A percentile compares a stretch with the other conserved stretches of the same genome.
phyloP scores from a whole-genome alignment of 2,888 invertebrate species.

The Ophraella communa region DNA sequence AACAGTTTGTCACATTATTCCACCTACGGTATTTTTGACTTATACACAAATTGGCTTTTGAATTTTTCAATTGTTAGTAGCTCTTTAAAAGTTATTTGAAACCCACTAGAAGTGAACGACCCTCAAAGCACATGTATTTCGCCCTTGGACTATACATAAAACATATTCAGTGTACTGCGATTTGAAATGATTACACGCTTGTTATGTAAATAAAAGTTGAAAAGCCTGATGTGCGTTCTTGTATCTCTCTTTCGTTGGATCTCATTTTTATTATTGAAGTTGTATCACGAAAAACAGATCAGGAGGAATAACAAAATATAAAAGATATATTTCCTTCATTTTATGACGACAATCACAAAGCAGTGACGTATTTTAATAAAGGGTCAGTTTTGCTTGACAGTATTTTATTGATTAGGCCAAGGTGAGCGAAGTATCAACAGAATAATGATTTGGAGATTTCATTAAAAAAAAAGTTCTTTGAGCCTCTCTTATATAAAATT shows the following conservation, averaged over 20 bases:
- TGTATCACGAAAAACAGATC: constrained; percentile 3
- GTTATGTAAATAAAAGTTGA: constrained; percentile 9
- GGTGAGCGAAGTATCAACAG: too few relatives aligned
- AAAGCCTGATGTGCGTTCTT: constrained; percentile 5
- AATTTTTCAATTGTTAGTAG: not conserved
- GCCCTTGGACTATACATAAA: constrained; percentile 11
- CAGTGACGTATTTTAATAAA: not conserved
- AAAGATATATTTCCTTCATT: not conserved
- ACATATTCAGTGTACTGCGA: constrained; percentile 16
- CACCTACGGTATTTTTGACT: too few relatives aligned
- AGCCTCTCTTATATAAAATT: too few relatives aligned
- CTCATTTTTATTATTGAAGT: constrained; percentile 1
- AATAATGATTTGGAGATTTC: too few relatives aligned
- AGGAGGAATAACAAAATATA: not conserved
- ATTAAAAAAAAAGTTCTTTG: too few relatives aligned
- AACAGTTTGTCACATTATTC: too few relatives aligned
- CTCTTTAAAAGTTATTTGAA: not conserved
- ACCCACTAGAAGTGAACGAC: not conserved
- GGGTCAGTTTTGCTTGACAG: not conserved
- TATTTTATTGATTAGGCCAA: too few relatives aligned
- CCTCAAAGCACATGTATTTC: not conserved
- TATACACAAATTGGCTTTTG: not conserved
- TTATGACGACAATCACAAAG: not conserved
- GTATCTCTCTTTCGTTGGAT: constrained; percentile 5
- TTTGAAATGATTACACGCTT: constrained; percentile 8